phyloP scores from a whole-genome alignment of 1,140 invertebrate genomes.

The Penaeus vannamei region DNA sequence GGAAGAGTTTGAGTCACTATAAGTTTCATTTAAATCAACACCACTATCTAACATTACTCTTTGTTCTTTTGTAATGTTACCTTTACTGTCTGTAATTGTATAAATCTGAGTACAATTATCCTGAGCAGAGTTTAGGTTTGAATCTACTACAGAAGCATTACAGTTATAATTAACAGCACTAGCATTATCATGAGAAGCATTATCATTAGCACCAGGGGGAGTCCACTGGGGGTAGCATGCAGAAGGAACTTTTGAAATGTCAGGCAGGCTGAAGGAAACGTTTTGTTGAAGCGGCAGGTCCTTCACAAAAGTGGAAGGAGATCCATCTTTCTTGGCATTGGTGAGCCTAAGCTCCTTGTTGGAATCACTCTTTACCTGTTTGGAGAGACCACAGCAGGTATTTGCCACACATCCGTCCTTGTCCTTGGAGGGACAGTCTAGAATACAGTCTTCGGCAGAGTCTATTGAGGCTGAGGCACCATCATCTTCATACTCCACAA shows the following conservation, averaged over 20 bases:
- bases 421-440: constrained; percentile 89
- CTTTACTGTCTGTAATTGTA: too few relatives aligned
- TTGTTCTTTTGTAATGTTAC: too few relatives aligned
- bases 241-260: constrained; percentile 12
- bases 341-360: neutral
- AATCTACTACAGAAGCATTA: neutral
- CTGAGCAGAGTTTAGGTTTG: neutral
- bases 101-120: too few relatives aligned
- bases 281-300: constrained; percentile 3
- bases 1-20: too few relatives aligned
- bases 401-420: constrained; percentile 83
- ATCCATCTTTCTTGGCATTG: neutral
- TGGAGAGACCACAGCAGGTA: constrained; percentile 85
- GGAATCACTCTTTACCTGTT: constrained; percentile 74
- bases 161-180: neutral
- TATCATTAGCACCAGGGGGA: constrained; percentile 26
- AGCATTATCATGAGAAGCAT: constrained; percentile 32
- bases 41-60: too few relatives aligned
- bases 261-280: constrained; percentile 7
- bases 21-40: too few relatives aligned
- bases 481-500: constrained; percentile 79
- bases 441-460: constrained; percentile 80
- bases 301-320: neutral
- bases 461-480: constrained; percentile 66
- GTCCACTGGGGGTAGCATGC: constrained; percentile 34